Base-by-base conservation (phyloP, 2,113 vertebrate genomes). In the Pyrgilauda ruficollis region DNA sequence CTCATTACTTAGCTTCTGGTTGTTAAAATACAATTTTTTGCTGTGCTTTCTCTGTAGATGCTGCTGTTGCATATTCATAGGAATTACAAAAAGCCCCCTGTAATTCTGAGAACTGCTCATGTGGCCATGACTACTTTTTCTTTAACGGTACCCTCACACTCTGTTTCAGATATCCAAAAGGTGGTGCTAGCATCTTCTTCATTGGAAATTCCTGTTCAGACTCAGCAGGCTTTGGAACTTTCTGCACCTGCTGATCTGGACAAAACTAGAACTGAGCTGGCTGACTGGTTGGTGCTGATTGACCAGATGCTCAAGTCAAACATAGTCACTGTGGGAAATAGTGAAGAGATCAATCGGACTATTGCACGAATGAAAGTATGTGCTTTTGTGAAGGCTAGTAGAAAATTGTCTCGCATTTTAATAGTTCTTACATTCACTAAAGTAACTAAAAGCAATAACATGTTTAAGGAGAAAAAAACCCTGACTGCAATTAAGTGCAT, bases 221-320 rank as follows among this genome's bases (percentile, higher is more conserved):
- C 96, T 74, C 98, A 97, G 7, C 98, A 97, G 62, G 89, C 97
- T 50, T 97, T 97, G 0, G 99, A 99, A 70, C 92, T 96, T 26
- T 98, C 99, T 75, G 95, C 98, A 26, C 98, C 98, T 88, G 98
- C 98, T n/a, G 99, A 99, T 97, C 98, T 99, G 93, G 98, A 99
- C 89, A 98, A 98, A 97, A 99, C 99, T 15, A 99, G 98, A 94
- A 99, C 98, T 22, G 99, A 99, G 68, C 98, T 99, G 59, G 98
- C 98, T 5, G 98, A 99, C 96, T 99, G 99, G 99, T 97, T 99
- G 70, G 94, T 98, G 30, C 98, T 99, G 92, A 99, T 99, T 66
- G 99, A 99, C 67, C 99, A 99, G 97, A 99, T 99, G 99, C 98
- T 99, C 22, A 99, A 99, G 97, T 99, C 99, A 70, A 99, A 99